Base-by-base conservation (phyloP, 2,888 invertebrate species). In the Apamea epomidion region DNA sequence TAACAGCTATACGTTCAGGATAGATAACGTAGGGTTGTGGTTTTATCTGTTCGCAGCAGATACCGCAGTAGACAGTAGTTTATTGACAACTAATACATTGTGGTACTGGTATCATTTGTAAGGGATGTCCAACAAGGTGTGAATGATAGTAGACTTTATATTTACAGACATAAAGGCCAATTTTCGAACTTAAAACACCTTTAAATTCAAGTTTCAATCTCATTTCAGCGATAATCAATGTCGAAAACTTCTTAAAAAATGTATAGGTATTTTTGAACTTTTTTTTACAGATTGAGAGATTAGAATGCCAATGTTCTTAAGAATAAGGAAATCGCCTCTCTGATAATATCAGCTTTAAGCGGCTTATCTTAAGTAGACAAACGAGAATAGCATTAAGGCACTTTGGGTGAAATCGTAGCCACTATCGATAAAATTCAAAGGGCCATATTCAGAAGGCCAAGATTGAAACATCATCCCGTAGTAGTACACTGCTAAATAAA, bases 81-180 rank as follows among this genome's bases (percentile, higher is more conserved):
- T 83, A 88, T 89, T 88, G 84, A 88, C 81, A 76, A 70, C 54
- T 81, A 78, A 84, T 79, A 75, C 29, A 21, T 51, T 82, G 86
- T 25, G 86, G 75, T 75, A n/a, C 42, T 18, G 1, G 29, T 48
- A 51, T 70, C 71, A 71, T 51, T 71, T 67, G 67, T 42, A 67
- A 74, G 48, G 51, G 80, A 48, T 21, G 16, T 45, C 29, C 18
- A 0, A 21, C 3, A n/a, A 29, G 32, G 16, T 67, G 29, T 68
- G 0, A n/a, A 71, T 16, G 71, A 25, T 3, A 10, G 2, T 29
- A 16, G n/a, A 62, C 29, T 16, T 62, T 62, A 29, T 14, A 29
- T 62, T 6, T 14, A 14, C 1, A 62, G n/a, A n/a, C 12, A 12
- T n/a, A 0, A n/a, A n/a, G 25, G 51, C 10, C 10, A 7, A 58